Conservation (phyloP, 2,113 vertebrate genomes). For the Apaloderma vittatum region DNA sequence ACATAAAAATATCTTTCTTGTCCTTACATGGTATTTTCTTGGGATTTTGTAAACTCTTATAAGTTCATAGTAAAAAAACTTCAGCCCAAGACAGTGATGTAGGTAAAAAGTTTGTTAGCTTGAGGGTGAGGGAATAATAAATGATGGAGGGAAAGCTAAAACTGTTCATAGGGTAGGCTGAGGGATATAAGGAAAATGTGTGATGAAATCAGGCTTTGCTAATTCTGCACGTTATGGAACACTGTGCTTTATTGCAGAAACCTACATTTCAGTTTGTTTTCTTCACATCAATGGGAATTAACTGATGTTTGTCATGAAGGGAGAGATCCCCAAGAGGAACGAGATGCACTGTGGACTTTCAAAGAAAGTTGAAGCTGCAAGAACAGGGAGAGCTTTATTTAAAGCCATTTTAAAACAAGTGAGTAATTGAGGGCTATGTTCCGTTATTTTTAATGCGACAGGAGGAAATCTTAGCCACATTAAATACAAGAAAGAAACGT, state of each 20-base stretch:
- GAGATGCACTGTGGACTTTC: constrained; percentile 80
- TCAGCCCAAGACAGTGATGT: neutral
- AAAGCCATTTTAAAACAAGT: constrained; percentile 91
- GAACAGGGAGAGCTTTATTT: constrained; percentile 88
- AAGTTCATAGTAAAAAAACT: neutral
- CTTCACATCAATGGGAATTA: constrained; percentile 90
- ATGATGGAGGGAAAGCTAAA: neutral
- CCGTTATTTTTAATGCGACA: neutral
- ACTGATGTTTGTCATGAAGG: constrained; percentile 94
- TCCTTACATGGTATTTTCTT: neutral
- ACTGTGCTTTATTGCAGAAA: constrained; percentile 82
- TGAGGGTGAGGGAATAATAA: accelerated
- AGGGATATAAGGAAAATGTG: neutral
- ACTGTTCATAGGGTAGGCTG: neutral
- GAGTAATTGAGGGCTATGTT: neutral
- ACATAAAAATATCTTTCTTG: neutral
- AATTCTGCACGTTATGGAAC: neutral
- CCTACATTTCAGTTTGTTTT: constrained; percentile 92
- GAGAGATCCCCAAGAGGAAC: constrained; percentile 90
- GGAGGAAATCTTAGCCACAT: neutral
- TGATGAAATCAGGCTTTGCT: neutral
- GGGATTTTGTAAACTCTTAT: neutral
- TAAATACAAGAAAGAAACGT: neutral
- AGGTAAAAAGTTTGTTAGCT: neutral
- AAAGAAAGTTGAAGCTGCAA: constrained; percentile 67